Percentiles rank a stretch among this genome's conserved stretches.
These are phyloP conservation scores for Phortica magna DNA, from an alignment of 2,888 invertebrate species.

Conservation along the genomic window DNA sequence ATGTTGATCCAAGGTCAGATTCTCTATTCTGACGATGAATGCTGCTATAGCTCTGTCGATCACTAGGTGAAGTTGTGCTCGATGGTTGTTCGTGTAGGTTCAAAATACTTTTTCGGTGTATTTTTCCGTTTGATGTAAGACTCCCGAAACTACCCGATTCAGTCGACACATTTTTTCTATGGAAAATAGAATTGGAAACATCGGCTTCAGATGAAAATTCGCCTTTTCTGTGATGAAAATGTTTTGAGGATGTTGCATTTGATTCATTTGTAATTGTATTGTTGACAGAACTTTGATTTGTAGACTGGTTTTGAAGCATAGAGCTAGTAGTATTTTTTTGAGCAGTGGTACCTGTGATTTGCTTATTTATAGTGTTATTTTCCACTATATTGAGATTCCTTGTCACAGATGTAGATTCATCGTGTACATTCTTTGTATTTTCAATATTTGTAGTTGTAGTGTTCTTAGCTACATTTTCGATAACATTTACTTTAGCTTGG, in stretches of 20 bases:
- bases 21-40: constrained; percentile 86
- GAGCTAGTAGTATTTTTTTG: constrained; percentile 38
- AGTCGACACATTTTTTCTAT: constrained; percentile 80
- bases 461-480: constrained; percentile 74
- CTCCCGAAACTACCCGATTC: constrained; percentile 70
- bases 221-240: constrained; percentile 85
- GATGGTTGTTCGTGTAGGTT: constrained; percentile 87
- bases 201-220: constrained; percentile 87
- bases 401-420: constrained; percentile 64
- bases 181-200: constrained; percentile 87
- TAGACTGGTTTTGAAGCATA: constrained; percentile 30
- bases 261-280: constrained; percentile 39
- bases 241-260: constrained; percentile 60
- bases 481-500: constrained; percentile 73
- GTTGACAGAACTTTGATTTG: constrained; percentile 41
- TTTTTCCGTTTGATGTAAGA: constrained; percentile 81
- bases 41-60: constrained; percentile 88
- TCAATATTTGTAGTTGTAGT: constrained; percentile 72
- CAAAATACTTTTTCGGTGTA: constrained; percentile 88
- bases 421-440: constrained; percentile 69
- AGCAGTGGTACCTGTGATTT: constrained; percentile 47
- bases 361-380: constrained; percentile 44
- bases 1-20: constrained; percentile 73
- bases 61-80: constrained; percentile 83
- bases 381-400: constrained; percentile 59